Base-by-base conservation (phyloP, 2,113 vertebrate species). In the Rutilus rutilus region DNA sequence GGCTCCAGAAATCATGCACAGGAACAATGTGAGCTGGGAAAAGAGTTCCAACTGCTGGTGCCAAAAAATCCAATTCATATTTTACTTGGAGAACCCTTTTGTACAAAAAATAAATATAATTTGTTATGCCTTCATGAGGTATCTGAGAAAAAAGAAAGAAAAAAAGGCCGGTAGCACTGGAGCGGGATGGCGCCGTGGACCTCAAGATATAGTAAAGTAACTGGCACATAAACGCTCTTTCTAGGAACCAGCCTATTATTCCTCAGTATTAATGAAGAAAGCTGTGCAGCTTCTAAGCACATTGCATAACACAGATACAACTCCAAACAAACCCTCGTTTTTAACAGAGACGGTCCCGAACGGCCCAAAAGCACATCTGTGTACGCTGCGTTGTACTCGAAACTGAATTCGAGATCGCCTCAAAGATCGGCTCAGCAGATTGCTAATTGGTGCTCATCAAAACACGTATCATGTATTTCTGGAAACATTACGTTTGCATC, bases 51-150 rank as follows among this genome's bases (percentile, higher is more conserved):
- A 42, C 50, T 85, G 85, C 33, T 54, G 54, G 82, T 39, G 87
- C 88, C 88, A 87, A 91, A 82, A n/a, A 67, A 83, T 82, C 64
- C 36, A 33, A 85, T 85, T 87, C 86, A 86, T 85, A 90, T 89
- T 89, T 85, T 83, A 90, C 87, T 89, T 89, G 85, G 87, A 88
- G 59, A 85, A 86, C 75, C 57, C 52, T 78, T 75, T 82, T 82
- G 85, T 80, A 87, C 71, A 82, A 86, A 87, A 50, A 89, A 84
- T 84, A 86, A 87, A 89, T 76, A 85, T 64, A 4, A 84, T 80
- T 81, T 89, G 79, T 78, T 81, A 79, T 57, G 59, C 82, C 47
- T 88, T 85, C 60, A 69, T 64, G 59, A 42, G 25, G 62, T 62
- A 83, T 87, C 25, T 78, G 42, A 42, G 8, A 8, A 60, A 47